Conservation (phyloP, 2,888 invertebrate species). For the Tholera decimalis region DNA sequence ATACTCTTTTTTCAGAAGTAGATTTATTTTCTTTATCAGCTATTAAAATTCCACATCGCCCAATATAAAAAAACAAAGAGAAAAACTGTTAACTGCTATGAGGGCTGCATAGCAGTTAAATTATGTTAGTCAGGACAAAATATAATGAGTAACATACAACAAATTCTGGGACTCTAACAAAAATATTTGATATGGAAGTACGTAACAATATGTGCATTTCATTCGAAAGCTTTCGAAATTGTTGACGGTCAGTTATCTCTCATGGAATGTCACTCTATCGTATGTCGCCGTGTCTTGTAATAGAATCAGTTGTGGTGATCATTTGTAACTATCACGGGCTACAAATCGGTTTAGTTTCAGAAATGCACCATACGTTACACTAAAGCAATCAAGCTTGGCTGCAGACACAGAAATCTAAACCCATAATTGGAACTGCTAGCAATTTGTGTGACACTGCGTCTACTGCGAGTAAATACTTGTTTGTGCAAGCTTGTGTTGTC, state of each 20-base stretch:
- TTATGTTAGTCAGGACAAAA: too few species aligned
- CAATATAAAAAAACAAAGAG: too few species aligned
- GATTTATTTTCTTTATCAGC: too few species aligned
- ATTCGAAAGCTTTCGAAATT: background rate
- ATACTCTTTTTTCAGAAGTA: too few species aligned
- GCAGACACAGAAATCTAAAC: slow-evolving; percentile 2
- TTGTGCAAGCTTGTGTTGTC: too few species aligned
- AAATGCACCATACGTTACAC: background rate
- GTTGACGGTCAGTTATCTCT: background rate
- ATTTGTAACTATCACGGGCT: background rate
- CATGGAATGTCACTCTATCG: background rate
- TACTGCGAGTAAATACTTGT: background rate
- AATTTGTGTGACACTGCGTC: background rate
- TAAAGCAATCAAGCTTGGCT: background rate
- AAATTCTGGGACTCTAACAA: too few species aligned
- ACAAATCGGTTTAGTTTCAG: background rate
- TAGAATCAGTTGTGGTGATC: background rate
- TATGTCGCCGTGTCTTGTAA: background rate
- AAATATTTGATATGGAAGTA: too few species aligned
- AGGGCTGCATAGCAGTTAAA: too few species aligned
- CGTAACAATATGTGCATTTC: too few species aligned
- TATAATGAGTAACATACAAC: too few species aligned
- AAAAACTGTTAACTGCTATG: too few species aligned
- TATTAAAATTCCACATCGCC: too few species aligned
- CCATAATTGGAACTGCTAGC: background rate